phyloP scores from a whole-genome alignment of 2,888 invertebrate genomes.

The Auanema freiburgensis region DNA sequence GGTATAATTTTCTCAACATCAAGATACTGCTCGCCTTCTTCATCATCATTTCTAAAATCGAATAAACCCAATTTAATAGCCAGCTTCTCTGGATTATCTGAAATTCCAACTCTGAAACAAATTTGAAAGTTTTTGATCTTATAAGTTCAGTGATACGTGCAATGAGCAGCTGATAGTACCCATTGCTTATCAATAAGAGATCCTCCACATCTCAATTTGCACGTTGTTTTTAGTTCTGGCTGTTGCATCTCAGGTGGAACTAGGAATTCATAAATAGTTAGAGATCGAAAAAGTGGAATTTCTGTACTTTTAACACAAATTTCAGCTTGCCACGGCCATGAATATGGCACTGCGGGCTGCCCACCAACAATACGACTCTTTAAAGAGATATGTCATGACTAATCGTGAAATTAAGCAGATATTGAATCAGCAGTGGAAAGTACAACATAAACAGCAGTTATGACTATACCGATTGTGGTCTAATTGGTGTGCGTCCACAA shows the following conservation, averaged over 20 bases:
- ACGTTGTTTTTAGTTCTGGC: neutral
- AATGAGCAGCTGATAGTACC: conserved; percentile 3
- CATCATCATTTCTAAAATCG: neutral
- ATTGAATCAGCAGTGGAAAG: too few species aligned
- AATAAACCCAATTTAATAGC: neutral
- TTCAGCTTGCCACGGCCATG: conserved; percentile 7
- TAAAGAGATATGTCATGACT: too few species aligned
- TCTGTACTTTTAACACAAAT: conserved; percentile 4
- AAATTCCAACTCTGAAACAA: neutral
- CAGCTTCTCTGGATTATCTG: neutral
- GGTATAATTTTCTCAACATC: conserved; percentile 1
- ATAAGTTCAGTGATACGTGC: neutral
- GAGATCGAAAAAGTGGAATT: neutral
- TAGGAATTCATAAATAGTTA: too few species aligned
- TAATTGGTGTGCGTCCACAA: too few species aligned
- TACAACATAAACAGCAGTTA: too few species aligned
- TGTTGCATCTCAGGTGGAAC: too few species aligned
- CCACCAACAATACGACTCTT: conserved; percentile 2
- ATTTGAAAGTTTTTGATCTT: neutral
- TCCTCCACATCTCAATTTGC: conserved; percentile 1
- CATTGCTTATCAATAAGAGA: conserved; percentile 4
- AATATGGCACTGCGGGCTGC: conserved; percentile 1
- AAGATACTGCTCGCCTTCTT: neutral
- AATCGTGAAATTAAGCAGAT: too few species aligned
- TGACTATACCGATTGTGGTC: too few species aligned